Base-by-base conservation (phyloP, 2,113 vertebrate species). In the Dendropsophus ebraccatus region DNA sequence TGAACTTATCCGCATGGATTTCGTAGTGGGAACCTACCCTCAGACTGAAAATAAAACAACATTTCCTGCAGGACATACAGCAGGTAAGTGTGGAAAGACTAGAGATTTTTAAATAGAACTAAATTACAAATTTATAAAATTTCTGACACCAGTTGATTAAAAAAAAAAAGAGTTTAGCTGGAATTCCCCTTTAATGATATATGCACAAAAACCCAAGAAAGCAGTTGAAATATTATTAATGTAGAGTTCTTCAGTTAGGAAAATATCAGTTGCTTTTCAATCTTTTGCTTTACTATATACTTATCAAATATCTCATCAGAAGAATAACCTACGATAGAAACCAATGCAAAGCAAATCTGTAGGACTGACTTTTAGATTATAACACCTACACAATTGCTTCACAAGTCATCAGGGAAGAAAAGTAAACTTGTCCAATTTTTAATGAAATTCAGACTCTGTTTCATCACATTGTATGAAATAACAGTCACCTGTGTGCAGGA, bases 311-410 rank as follows among this genome's bases (percentile, higher is more conserved):
- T 80, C 32, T 80, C 23, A 52, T 70, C 28, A 35, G 9, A 65
- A 47, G 41, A 23, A 67, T 81, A 65, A 65, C 25, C n/a, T 80
- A 41, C 35, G 65, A 65, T 19, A 67, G 25, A n/a, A 30, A 35
- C 25, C 25, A 67, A 69, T 52, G 23, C 62, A 82, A 67, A 67
- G n/a, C 5, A 32, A 47, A 82, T 70, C 67, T 54, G 25, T 10
- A 73, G 14, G 21, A 41, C 19, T 73, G 21, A 73, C 30, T 83
- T 83, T 72, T 35, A 84, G 37, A 75, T 62, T 30, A 60, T 75
- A 84, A 84, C 54, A 84, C 82, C 82, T 84, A 75, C 52, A 75
- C 70, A 47, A 76, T 84, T 84, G 54, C 54, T 84, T 84, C 54
- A 60, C 72, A 62, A 35, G 54, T 72, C 81, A 37, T 83, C 49